Percentiles rank a stretch among this genome's conserved stretches.
Evolutionary conservation across 2,888 invertebrate species (phyloP).

Genomic region (Drosophila paramelanica): DNA sequence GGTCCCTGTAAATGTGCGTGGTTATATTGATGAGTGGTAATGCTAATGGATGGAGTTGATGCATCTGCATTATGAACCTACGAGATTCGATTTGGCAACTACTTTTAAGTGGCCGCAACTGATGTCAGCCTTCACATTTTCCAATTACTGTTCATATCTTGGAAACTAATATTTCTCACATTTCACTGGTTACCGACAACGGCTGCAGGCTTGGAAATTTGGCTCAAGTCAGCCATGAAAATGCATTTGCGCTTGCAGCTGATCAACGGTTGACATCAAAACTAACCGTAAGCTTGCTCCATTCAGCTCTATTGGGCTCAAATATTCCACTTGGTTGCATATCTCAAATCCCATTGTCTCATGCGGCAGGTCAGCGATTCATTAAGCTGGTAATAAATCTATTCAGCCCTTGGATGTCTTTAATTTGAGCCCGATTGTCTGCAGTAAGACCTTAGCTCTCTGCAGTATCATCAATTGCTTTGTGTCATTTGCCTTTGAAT

Average conservation of each 20-base stretch:
- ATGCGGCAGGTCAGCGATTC: constrained; percentile 21
- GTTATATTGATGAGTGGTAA: constrained; percentile 17
- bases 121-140: not conserved
- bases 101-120: not conserved
- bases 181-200: constrained; percentile 25
- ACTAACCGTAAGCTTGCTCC: constrained; percentile 8
- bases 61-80: not conserved
- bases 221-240: constrained; percentile 57
- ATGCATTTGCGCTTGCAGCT: constrained; percentile 32
- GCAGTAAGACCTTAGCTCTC: not conserved
- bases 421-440: constrained; percentile 24
- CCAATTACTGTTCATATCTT: not conserved
- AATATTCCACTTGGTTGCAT: constrained; percentile 29
- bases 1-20: not conserved
- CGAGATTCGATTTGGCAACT: not conserved
- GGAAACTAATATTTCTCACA: not conserved
- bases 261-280: constrained; percentile 28
- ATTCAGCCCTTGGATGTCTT: not conserved
- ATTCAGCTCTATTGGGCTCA: constrained; percentile 21
- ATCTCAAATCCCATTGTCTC: constrained; percentile 16
- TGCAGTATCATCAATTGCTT: constrained; percentile 25
- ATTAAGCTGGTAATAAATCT: constrained; percentile 14
- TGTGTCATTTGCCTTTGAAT: constrained; percentile 21
- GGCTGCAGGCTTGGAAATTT: constrained; percentile 7
- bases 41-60: constrained; percentile 3